A percentile compares a stretch with the other conserved stretches of the same genome.
These are phyloP conservation scores for Tuberolachnus salignus DNA, from an alignment of 2,888 invertebrate species.

Conservation along the genomic window DNA sequence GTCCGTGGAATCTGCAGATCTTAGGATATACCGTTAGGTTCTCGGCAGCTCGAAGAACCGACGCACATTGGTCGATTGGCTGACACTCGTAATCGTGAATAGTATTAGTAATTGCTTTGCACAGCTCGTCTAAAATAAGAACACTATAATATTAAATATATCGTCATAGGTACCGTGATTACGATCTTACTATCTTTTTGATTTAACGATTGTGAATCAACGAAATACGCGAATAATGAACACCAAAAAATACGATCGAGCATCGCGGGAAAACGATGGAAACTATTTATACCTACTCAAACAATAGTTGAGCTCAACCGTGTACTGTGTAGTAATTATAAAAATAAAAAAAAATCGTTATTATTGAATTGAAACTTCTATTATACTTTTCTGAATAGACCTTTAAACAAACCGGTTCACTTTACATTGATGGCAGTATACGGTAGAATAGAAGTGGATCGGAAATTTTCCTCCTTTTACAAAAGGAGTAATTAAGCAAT, in stretches of 20 bases:
- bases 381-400: too few relatives aligned
- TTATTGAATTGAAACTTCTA: too few relatives aligned
- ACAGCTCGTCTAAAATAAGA: conserved; percentile 15
- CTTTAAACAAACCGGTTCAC: too few relatives aligned
- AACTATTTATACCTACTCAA: not conserved
- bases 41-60: not conserved
- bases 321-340: too few relatives aligned
- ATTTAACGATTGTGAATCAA: not conserved
- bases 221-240: not conserved
- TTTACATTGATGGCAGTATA: too few relatives aligned
- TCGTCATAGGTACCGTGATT: too few relatives aligned
- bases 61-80: conserved; percentile 33
- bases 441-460: too few relatives aligned
- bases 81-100: conserved; percentile 3
- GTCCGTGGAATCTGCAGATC: conserved; percentile 34
- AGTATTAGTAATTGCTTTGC: conserved; percentile 29
- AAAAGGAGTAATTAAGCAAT: too few relatives aligned
- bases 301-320: too few relatives aligned
- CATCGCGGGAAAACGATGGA: not conserved
- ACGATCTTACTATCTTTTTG: not conserved
- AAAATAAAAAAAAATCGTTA: too few relatives aligned
- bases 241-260: not conserved
- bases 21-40: conserved; percentile 2
- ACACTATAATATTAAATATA: not conserved
- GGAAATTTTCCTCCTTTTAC: too few relatives aligned